Percentiles rank a stretch among this genome's conserved stretches.
phyloP scores from a whole-genome alignment of 2,113 vertebrate species.

The Phrynosoma platyrhinos region DNA sequence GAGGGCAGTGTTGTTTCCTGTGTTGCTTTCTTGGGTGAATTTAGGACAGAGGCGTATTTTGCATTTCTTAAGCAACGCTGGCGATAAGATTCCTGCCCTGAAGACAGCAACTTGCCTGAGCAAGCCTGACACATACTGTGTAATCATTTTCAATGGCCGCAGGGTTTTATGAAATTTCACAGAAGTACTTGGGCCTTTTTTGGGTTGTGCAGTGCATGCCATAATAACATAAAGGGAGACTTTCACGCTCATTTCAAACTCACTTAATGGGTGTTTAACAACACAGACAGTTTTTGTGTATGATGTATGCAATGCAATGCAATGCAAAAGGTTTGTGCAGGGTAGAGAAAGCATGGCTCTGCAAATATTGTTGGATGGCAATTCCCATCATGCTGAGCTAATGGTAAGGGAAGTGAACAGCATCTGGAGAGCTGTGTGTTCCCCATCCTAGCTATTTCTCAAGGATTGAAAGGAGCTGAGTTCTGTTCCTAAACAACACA shows the following conservation, averaged over 20 bases:
- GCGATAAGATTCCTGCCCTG: slow-evolving; percentile 69
- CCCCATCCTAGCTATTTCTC: too few species aligned
- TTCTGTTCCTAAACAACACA: too few species aligned
- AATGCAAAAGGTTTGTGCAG: too few species aligned
- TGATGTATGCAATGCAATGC: too few species aligned
- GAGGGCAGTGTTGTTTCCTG: neutral
- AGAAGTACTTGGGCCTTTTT: slow-evolving; percentile 44
- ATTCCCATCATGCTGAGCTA: too few species aligned
- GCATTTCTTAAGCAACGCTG: slow-evolving; percentile 41
- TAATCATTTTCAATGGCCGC: slow-evolving; percentile 59
- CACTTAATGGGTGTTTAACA: slow-evolving; percentile 53
- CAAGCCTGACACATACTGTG: slow-evolving; percentile 52
- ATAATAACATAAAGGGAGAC: slow-evolving; percentile 56
- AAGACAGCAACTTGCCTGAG: slow-evolving; percentile 69
- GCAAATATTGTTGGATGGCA: too few species aligned
- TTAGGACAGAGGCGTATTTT: slow-evolving; percentile 60
- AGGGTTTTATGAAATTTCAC: neutral
- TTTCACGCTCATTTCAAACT: slow-evolving; percentile 59
- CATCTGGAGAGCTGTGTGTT: neutral
- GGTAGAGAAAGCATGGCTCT: too few species aligned
- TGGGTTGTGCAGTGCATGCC: slow-evolving; percentile 62
- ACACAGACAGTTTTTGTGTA: slow-evolving; percentile 3
- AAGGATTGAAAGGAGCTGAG: too few species aligned
- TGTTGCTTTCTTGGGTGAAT: slow-evolving; percentile 49
- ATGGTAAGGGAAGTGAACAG: neutral